These are phyloP conservation scores for Myotis yumanensis DNA, from an alignment of 2,113 vertebrate species.

Conservation along the genomic window DNA sequence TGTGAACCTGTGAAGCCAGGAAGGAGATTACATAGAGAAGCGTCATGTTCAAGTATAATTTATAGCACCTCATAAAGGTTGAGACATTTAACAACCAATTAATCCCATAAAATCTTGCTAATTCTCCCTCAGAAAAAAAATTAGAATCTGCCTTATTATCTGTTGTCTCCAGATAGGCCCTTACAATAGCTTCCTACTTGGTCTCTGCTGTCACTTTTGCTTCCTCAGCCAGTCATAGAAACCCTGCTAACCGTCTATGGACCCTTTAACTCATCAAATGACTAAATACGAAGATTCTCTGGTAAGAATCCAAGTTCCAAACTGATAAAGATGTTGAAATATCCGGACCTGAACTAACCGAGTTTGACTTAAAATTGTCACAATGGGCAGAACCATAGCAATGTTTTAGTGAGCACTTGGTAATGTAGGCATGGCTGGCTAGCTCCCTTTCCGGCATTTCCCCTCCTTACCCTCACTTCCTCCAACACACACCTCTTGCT, in stretches of 20 bases:
- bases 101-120: not conserved
- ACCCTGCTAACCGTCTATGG: not conserved
- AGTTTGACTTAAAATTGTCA: not conserved
- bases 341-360: not conserved
- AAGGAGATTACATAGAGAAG: not conserved
- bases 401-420: not conserved
- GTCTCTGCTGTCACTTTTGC: not conserved
- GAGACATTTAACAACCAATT: not conserved
- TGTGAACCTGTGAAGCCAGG: not conserved
- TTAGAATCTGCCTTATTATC: not conserved
- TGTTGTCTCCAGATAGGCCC: not conserved
- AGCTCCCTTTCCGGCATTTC: not conserved
- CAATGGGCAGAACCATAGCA: not conserved
- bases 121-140: not conserved
- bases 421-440: not conserved
- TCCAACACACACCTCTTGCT: not conserved
- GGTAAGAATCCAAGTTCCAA: not conserved
- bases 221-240: not conserved
- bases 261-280: not conserved
- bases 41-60: not conserved
- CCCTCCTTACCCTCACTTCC: not conserved
- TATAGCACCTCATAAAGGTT: not conserved
- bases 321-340: not conserved
- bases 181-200: fast-evolving
- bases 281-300: not conserved